Conservation (phyloP, 2,797 vertebrate genomes). For the Sarcoramphus papa region DNA sequence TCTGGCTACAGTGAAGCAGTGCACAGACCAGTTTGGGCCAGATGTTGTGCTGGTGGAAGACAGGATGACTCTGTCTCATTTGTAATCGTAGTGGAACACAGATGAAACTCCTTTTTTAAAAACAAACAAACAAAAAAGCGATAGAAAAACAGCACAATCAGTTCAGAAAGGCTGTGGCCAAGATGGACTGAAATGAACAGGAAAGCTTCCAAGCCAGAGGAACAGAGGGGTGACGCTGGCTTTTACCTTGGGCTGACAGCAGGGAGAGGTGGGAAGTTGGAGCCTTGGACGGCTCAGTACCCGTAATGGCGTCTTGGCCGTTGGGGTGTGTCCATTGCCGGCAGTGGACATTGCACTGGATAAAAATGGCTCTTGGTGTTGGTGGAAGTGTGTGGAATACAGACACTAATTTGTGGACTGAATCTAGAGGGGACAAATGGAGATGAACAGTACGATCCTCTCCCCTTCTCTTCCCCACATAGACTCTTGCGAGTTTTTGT, state of each 20-base stretch:
- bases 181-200: slow-evolving; percentile 26
- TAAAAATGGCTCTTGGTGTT: neutral
- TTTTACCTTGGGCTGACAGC: slow-evolving; percentile 28
- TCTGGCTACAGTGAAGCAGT: slow-evolving; percentile 90
- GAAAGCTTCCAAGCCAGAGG: neutral
- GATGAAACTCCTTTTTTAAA: slow-evolving; percentile 53
- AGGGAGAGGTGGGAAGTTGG: neutral
- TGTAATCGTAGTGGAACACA: slow-evolving; percentile 68
- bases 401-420: neutral
- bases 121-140: slow-evolving; percentile 9
- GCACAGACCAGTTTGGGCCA: slow-evolving; percentile 88
- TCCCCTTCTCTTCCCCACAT: neutral
- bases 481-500: neutral
- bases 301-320: neutral
- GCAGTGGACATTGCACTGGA: neutral
- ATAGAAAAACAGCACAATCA: slow-evolving; percentile 78
- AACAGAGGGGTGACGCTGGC: neutral
- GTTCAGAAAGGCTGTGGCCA: slow-evolving; percentile 42
- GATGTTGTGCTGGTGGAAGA: slow-evolving; percentile 94
- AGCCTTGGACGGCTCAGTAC: neutral
- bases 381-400: neutral
- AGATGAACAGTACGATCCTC: neutral
- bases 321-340: neutral
- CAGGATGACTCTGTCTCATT: slow-evolving; percentile 94
- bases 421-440: neutral